Percentiles rank a stretch among this genome's conserved stretches.
phyloP scores from a whole-genome alignment of 2,888 invertebrate genomes.

The Phengaris alcon region DNA sequence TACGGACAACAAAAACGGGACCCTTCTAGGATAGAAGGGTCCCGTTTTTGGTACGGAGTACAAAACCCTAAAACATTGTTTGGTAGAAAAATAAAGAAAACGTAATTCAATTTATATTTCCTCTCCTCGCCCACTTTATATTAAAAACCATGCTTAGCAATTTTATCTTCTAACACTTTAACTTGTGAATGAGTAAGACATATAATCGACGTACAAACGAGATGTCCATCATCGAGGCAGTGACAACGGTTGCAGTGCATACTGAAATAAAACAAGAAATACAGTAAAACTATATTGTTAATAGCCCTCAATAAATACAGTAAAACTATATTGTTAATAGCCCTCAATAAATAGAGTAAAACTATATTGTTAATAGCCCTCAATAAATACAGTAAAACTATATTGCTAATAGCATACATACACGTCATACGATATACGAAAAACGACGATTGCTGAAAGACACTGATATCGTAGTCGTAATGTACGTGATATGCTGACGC shows the following conservation, averaged over 20 bases:
- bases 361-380: no score
- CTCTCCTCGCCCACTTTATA: slow-evolving; percentile 42
- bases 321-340: no score
- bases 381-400: neutral
- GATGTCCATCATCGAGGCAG: slow-evolving; percentile 51
- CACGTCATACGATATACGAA: no score
- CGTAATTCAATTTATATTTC: slow-evolving; percentile 35
- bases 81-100: neutral
- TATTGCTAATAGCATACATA: no score
- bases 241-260: slow-evolving; percentile 62
- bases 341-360: neutral
- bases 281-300: neutral
- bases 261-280: slow-evolving; percentile 43
- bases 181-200: slow-evolving; percentile 58
- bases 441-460: no score
- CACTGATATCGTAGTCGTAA: no score
- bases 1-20: no score
- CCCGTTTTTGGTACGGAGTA: neutral
- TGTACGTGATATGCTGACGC: no score
- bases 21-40: no score
- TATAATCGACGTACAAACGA: slow-evolving; percentile 60
- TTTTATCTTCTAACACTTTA: slow-evolving; percentile 38
- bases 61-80: neutral
- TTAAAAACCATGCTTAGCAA: slow-evolving; percentile 9
- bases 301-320: no score